These are phyloP conservation scores for Caenorhabditis sulstoni DNA, from an alignment of 2,888 invertebrate genomes.

Conservation along the genomic window DNA sequence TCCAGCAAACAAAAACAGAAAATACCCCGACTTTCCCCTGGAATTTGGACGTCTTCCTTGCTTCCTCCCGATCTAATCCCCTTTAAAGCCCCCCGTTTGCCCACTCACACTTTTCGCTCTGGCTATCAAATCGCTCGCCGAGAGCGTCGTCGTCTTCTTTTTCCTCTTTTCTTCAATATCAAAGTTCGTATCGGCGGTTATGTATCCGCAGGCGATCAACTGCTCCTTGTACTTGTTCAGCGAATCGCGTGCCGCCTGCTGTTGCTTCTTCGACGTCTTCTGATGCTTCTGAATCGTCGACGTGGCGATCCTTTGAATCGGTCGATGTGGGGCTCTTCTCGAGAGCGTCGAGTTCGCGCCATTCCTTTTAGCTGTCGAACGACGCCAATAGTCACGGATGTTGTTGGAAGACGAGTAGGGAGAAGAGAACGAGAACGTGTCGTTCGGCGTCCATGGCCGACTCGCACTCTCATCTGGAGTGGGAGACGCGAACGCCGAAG, in stretches of 20 bases:
- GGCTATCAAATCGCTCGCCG: constrained; percentile 17
- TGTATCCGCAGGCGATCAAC: neutral
- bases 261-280: constrained; percentile 6
- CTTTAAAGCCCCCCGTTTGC: too few species aligned
- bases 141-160: neutral
- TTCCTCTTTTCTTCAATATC: neutral
- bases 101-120: constrained; percentile 24
- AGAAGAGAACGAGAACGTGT: neutral
- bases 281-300: constrained; percentile 9
- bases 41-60: too few species aligned
- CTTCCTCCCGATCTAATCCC: too few species aligned
- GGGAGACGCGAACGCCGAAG: constrained; percentile 25
- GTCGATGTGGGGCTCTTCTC: neutral
- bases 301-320: constrained; percentile 1
- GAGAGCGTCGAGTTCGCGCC: neutral
- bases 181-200: neutral
- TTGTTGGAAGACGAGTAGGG: constrained; percentile 27
- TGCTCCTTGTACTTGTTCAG: neutral
- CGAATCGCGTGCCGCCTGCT: neutral
- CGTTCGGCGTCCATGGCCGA: constrained; percentile 43
- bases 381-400: constrained; percentile 45
- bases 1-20: too few species aligned
- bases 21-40: too few species aligned
- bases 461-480: constrained; percentile 61
- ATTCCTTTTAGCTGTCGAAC: constrained; percentile 1